Evolutionary conservation across 2,888 invertebrate species (phyloP).

Genomic region (Diarsia mendica): DNA sequence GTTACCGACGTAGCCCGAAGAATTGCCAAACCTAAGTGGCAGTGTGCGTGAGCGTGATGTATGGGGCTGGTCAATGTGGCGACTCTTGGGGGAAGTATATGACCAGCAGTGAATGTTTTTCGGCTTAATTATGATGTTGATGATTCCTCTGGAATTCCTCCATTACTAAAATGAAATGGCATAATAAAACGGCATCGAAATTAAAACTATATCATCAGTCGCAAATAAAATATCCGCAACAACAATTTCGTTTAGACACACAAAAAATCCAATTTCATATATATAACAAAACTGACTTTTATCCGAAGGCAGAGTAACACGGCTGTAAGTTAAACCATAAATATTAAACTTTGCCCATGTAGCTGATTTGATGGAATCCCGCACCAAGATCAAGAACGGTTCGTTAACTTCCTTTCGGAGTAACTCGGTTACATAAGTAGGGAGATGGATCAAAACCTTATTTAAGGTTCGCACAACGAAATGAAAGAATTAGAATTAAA

Average conservation of each 20-base stretch:
- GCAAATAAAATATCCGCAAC: background rate
- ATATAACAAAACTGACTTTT: slow-evolving; percentile 28
- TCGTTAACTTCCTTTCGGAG: slow-evolving; percentile 80
- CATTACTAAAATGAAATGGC: background rate
- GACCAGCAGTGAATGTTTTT: too few relatives aligned
- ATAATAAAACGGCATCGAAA: too few relatives aligned
- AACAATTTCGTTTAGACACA: slow-evolving; percentile 20
- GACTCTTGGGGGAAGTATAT: too few relatives aligned
- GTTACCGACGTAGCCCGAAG: too few relatives aligned
- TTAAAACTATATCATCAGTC: background rate
- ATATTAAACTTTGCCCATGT: slow-evolving; percentile 75
- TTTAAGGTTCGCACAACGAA: slow-evolving; percentile 60
- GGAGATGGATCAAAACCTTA: slow-evolving; percentile 69
- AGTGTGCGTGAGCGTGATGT: too few relatives aligned
- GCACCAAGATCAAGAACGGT: slow-evolving; percentile 77
- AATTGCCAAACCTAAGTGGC: too few relatives aligned
- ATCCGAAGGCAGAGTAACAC: slow-evolving; percentile 41
- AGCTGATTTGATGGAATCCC: slow-evolving; percentile 79
- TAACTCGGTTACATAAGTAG: slow-evolving; percentile 78
- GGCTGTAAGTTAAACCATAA: slow-evolving; percentile 72
- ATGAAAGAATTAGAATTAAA: slow-evolving; percentile 6
- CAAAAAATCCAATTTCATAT: slow-evolving; percentile 27
- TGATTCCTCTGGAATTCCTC: background rate
- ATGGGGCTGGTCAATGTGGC: too few relatives aligned
- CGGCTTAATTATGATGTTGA: too few relatives aligned